Evolutionary conservation across 2,113 vertebrate genomes (phyloP).

Genomic region (Syngnathoides biaculeatus): DNA sequence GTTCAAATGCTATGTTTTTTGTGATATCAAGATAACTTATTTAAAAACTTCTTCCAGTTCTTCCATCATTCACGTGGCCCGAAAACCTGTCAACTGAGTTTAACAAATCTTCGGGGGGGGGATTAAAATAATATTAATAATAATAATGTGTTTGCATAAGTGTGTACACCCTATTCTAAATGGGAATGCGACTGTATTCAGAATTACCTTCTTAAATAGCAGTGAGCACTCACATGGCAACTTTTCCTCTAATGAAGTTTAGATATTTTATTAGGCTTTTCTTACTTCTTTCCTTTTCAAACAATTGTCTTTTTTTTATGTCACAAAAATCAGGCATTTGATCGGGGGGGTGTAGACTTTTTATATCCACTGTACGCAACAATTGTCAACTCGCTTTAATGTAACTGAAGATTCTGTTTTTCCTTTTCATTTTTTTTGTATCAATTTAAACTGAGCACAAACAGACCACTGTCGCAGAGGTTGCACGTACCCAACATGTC

Average conservation of each 20-base stretch:
- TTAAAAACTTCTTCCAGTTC: neutral
- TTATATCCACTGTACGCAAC: conserved; percentile 5
- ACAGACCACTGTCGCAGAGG: conserved; percentile 53
- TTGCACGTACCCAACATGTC: conserved; percentile 68
- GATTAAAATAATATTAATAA: neutral
- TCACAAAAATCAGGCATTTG: neutral
- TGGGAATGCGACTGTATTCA: neutral
- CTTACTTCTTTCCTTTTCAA: neutral
- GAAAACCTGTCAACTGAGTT: no score
- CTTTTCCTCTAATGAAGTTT: neutral
- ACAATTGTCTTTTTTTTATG: neutral
- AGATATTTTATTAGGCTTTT: neutral
- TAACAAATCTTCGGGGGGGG: no score
- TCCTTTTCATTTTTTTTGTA: neutral
- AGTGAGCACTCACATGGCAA: neutral
- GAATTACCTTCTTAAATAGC: no score
- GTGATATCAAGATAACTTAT: neutral
- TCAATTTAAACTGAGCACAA: conserved; percentile 55
- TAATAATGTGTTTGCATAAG: neutral
- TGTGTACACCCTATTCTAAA: neutral
- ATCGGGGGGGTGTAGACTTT: neutral
- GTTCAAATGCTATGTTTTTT: neutral
- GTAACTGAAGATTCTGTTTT: conserved; percentile 15
- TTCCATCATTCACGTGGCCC: no score
- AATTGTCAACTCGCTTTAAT: conserved; percentile 36